Percentiles rank a stretch among this genome's conserved stretches.
Conservation (phyloP, 2,113 vertebrate species). For the Opisthocomus hoazin region DNA sequence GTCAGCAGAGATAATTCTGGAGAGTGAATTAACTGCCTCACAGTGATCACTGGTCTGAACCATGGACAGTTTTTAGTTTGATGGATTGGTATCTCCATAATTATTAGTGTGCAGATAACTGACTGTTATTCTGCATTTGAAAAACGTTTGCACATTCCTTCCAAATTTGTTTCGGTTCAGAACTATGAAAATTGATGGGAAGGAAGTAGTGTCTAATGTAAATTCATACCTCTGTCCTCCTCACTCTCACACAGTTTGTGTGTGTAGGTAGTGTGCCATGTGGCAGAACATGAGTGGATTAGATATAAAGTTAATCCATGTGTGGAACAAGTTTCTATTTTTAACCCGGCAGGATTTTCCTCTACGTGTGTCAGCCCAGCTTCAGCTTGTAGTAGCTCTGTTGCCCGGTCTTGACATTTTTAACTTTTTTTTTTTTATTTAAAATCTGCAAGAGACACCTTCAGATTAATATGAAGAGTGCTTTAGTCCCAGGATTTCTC, state of each 20-base stretch:
- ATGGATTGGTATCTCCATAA: neutral
- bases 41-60: neutral
- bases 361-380: neutral
- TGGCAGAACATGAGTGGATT: conserved; percentile 46
- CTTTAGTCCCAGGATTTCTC: neutral
- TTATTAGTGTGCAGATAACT: neutral
- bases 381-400: neutral
- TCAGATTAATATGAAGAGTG: neutral
- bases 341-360: conserved; percentile 18
- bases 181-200: neutral
- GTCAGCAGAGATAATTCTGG: neutral
- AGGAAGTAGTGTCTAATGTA: neutral
- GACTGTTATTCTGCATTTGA: neutral
- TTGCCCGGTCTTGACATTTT: neutral
- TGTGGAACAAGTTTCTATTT: conserved; percentile 42
- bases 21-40: neutral
- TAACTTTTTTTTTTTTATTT: neutral
- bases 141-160: neutral
- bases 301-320: conserved; percentile 26
- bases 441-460: neutral
- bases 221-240: neutral
- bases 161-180: neutral
- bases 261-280: neutral
- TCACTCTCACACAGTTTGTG: neutral
- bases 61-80: neutral